phyloP scores from a whole-genome alignment of 2,888 invertebrate genomes.

The Polylopha cassiicola region DNA sequence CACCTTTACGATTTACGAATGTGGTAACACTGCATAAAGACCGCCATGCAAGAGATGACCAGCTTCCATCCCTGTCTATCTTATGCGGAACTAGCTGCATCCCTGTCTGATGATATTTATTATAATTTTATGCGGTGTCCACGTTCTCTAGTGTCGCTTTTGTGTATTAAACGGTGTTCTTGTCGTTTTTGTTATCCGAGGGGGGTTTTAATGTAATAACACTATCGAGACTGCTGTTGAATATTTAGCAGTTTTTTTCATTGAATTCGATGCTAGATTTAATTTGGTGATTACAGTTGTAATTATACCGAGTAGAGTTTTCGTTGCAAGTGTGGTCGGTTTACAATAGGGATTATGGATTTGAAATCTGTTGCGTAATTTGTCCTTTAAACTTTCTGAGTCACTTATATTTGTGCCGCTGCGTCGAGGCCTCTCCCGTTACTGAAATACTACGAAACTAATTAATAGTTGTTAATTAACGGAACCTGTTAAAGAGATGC shows the following conservation, averaged over 20 bases:
- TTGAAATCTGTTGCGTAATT: conserved; percentile 11
- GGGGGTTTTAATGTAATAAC: conserved; percentile 54
- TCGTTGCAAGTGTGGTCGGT: conserved; percentile 28
- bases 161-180: conserved; percentile 69
- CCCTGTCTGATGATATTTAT: conserved; percentile 63
- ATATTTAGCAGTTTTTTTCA: conserved; percentile 63
- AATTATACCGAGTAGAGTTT: conserved; percentile 50
- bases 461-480: too few relatives aligned
- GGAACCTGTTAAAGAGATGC: too few relatives aligned
- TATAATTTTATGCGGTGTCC: conserved; percentile 74
- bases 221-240: conserved; percentile 39
- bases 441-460: too few relatives aligned
- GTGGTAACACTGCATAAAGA: conserved; percentile 41
- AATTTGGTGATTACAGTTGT: conserved; percentile 57
- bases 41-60: conserved; percentile 17
- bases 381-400: too few relatives aligned
- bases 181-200: conserved; percentile 56
- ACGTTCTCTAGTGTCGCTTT: conserved; percentile 47
- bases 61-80: conserved; percentile 29
- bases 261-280: conserved; percentile 43
- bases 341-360: conserved; percentile 16
- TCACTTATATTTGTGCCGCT: too few relatives aligned
- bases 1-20: conserved; percentile 67
- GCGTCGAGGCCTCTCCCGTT: too few relatives aligned
- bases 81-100: conserved; percentile 21